Percentiles rank a stretch among this genome's conserved stretches.
These are phyloP conservation scores for Brachionus koreanus DNA, from an alignment of 1,140 invertebrate species.

Conservation along the genomic window DNA sequence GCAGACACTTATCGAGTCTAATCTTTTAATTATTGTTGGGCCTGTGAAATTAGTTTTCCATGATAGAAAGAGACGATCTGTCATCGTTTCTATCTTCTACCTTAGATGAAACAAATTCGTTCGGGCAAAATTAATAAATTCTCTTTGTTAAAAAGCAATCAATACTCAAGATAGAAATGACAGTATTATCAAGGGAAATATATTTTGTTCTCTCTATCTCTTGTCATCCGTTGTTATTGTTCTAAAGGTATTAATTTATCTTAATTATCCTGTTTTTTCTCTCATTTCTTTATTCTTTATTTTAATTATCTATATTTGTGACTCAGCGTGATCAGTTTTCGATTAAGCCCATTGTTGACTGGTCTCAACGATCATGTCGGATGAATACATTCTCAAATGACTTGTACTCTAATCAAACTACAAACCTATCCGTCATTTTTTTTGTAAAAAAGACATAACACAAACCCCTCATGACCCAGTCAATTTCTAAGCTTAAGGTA, in stretches of 20 bases:
- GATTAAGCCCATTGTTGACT: not conserved
- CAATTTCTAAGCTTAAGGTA: not conserved
- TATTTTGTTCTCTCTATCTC: slow-evolving; percentile 14
- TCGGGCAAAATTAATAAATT: slow-evolving; percentile 36
- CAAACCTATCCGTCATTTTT: not conserved
- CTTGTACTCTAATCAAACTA: not conserved
- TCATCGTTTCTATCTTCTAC: not conserved
- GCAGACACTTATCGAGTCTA: slow-evolving; percentile 17
- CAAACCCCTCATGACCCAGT: not conserved
- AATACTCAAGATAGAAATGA: slow-evolving; percentile 22
- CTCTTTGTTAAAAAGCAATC: slow-evolving; percentile 28
- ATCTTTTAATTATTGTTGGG: slow-evolving; percentile 12
- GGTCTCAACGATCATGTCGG: not conserved
- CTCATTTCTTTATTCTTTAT: not conserved
- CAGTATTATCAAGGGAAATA: slow-evolving; percentile 29
- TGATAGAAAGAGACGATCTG: not conserved
- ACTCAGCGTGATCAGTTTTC: slow-evolving; percentile 15
- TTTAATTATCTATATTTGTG: slow-evolving; percentile 11
- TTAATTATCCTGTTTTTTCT: slow-evolving; percentile 39
- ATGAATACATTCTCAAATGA: not conserved
- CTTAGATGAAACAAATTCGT: slow-evolving; percentile 13
- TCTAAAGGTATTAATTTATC: slow-evolving; percentile 39
- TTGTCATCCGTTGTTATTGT: slow-evolving; percentile 29
- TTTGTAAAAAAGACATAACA: not conserved
- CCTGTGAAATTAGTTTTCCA: not conserved